Percentiles rank a stretch among this genome's conserved stretches.
These are phyloP conservation scores for Paelopatides confundens DNA, from an alignment of 53 echinoderm and acorn worm genomes.

Conservation along the genomic window DNA sequence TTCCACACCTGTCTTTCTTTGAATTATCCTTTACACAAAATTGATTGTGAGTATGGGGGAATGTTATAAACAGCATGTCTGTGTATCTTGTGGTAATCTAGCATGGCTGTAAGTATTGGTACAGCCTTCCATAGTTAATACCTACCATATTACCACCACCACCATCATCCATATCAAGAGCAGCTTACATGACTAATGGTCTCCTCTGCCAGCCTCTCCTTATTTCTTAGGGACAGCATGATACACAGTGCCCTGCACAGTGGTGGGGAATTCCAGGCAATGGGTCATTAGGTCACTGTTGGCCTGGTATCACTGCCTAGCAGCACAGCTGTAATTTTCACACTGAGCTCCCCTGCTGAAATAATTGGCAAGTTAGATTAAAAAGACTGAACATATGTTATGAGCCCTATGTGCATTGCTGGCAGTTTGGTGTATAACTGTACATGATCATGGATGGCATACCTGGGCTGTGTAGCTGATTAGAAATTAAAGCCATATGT, in stretches of 20 bases:
- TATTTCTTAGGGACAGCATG: constrained; percentile 21
- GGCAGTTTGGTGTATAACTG: not conserved
- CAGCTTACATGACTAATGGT: not conserved
- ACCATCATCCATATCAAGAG: no score
- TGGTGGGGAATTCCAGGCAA: constrained; percentile 38
- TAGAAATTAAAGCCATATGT: not conserved
- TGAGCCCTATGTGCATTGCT: not conserved
- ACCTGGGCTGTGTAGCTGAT: not conserved
- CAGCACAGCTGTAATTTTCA: constrained; percentile 35
- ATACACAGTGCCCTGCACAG: not conserved
- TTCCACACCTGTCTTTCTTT: constrained; percentile 4
- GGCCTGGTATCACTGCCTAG: not conserved
- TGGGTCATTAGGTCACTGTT: constrained; percentile 34
- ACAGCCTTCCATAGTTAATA: no score
- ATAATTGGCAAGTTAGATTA: constrained; percentile 40
- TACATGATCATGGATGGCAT: no score
- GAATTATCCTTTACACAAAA: not conserved
- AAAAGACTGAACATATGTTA: constrained; percentile 24
- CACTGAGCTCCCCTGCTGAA: constrained; percentile 37
- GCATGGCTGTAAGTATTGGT: not conserved
- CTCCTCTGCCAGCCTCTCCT: not conserved
- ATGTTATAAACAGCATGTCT: not conserved
- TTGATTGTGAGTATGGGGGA: constrained; percentile 18
- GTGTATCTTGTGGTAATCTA: not conserved
- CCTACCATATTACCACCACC: no score